These are phyloP conservation scores for Acanthornis magna DNA, from an alignment of 2,797 vertebrate genomes.

Conservation along the genomic window DNA sequence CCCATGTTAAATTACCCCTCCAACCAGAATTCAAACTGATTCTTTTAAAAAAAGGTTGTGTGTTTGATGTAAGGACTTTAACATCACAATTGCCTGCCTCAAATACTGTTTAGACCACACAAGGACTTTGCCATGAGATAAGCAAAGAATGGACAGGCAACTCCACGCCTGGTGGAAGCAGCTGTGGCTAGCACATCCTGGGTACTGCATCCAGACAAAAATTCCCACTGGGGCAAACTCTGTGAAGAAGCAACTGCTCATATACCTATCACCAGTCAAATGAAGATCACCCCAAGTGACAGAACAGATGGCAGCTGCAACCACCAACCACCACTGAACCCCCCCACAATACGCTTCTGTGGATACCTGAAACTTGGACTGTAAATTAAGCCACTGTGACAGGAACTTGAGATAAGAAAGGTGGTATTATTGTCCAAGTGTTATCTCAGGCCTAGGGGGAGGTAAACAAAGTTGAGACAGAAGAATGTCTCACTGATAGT, in stretches of 20 bases:
- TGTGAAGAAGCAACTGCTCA: background rate
- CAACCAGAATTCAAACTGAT: background rate
- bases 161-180: background rate
- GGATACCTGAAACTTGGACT: background rate
- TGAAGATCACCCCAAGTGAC: background rate
- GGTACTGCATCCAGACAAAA: background rate
- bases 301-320: background rate
- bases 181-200: background rate
- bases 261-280: background rate
- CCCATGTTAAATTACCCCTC: background rate
- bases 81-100: background rate
- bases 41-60: background rate
- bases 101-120: background rate
- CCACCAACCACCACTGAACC: background rate
- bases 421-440: background rate
- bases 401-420: background rate
- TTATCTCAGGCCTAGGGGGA: background rate
- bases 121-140: background rate
- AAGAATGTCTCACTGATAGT: background rate
- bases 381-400: background rate
- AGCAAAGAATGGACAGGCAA: background rate
- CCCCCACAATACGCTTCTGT: background rate
- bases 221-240: rapidly evolving
- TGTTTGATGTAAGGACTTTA: background rate
- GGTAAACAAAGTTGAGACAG: background rate